Base-by-base conservation (phyloP, 1,140 invertebrate genomes). In the Pristionchus pacificus region DNA sequence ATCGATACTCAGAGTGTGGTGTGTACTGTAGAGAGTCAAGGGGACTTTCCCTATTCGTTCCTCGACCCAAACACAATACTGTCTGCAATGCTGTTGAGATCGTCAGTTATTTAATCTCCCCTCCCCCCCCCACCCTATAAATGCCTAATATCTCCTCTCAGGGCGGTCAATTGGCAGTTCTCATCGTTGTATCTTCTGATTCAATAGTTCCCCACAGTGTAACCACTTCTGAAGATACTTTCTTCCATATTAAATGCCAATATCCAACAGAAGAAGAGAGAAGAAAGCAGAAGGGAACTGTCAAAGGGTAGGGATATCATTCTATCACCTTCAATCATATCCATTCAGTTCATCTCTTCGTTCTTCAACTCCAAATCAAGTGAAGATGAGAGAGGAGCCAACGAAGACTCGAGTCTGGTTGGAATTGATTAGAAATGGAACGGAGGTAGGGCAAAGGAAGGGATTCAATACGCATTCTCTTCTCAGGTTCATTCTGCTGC, bases 171-270 rank as follows among this genome's bases (percentile, higher is more conserved):
- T 31, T 72, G 57, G 65, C 70, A 2, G 59, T 58, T n/a, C 27
- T 72, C 10, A 64, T 72, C 24, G 64, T 72, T 14, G 33, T 72
- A 27, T 65, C 62, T 25, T 61, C 65, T 33, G 70, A 72, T 30
- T 25, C 63, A 10, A 64, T 72, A 24, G 28, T 64, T 13, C 70
- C 70, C 0, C 60, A 65, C 27, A 64, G 66, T 49, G 70, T 72
- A 0, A 72, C 70, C 0, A 72, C 70, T 2, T 55, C 32, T 60
- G 61, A 72, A 28, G 70, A 72, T 27, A 32, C 66, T 2, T 66
- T 72, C 64, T 72, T 65, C 62, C 70, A 72, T 27, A 64, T 72
- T 58, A 65, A 58, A 3, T 72, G 70, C 32, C 28, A 66, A n/a
- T 72, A 72, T 58, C 61, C 59, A 60, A 31, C 49, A 33, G 60